A percentile compares a stretch with the other conserved stretches of the same genome.
Evolutionary conservation across 2,113 vertebrate species (phyloP).

Genomic region (Vombatus ursinus): DNA sequence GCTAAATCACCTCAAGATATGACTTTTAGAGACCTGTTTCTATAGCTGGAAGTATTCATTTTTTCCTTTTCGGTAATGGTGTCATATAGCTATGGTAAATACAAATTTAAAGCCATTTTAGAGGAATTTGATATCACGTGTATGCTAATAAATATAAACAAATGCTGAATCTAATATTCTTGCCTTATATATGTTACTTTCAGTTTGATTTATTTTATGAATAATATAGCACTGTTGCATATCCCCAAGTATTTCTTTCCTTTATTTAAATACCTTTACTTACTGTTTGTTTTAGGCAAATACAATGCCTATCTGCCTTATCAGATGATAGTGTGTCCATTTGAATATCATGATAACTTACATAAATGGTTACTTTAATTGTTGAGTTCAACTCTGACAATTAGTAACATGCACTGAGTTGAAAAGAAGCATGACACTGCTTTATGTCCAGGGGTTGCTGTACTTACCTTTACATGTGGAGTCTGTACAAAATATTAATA

Average conservation of each 20-base stretch:
- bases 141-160: conserved; percentile 53
- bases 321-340: neutral
- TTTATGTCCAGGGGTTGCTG: conserved; percentile 52
- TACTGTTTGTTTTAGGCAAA: conserved; percentile 8
- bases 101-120: conserved; percentile 36
- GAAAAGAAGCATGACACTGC: conserved; percentile 61
- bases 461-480: conserved; percentile 57
- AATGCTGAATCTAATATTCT: conserved; percentile 39
- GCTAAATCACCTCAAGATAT: conserved; percentile 12
- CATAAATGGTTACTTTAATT: conserved; percentile 22
- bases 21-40: conserved; percentile 13
- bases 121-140: conserved; percentile 45
- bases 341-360: neutral
- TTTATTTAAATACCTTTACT: conserved; percentile 1
- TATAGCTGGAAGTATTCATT: conserved; percentile 12
- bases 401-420: conserved; percentile 62
- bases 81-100: conserved; percentile 48
- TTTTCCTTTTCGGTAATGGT: conserved; percentile 23
- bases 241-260: neutral
- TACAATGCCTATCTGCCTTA: conserved; percentile 30
- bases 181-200: conserved; percentile 63
- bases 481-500: conserved; percentile 41
- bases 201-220: conserved; percentile 39
- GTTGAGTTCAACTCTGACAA: conserved; percentile 33
- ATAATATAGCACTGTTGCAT: conserved; percentile 20